phyloP scores from a whole-genome alignment of 2,888 invertebrate species.

The Julus scandinavius region DNA sequence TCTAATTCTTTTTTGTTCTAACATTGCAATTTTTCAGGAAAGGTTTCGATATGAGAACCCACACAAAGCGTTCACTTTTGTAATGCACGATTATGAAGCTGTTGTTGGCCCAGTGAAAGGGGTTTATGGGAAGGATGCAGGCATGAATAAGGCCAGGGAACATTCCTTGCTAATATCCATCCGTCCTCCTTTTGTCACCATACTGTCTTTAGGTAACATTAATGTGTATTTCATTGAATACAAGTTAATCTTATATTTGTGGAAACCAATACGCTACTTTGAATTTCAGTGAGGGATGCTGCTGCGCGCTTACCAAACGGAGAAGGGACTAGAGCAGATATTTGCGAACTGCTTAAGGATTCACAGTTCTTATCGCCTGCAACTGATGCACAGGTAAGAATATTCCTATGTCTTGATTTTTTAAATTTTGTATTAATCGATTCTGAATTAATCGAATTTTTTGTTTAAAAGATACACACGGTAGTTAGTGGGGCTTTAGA shows the following conservation, averaged over 20 bases:
- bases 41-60: conserved; percentile 85
- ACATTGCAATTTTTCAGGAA: conserved; percentile 74
- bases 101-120: conserved; percentile 86
- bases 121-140: conserved; percentile 72
- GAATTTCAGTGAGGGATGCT: conserved; percentile 81
- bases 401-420: neutral
- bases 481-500: conserved; percentile 92
- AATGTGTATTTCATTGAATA: conserved; percentile 57
- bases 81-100: conserved; percentile 85
- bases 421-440: neutral
- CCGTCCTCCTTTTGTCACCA: conserved; percentile 90
- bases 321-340: conserved; percentile 90
- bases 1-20: neutral
- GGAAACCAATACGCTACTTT: too few species aligned
- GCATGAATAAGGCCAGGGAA: conserved; percentile 76
- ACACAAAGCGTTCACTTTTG: conserved; percentile 90
- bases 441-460: neutral
- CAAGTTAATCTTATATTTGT: neutral
- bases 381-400: conserved; percentile 66
- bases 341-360: conserved; percentile 85
- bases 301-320: conserved; percentile 93
- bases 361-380: conserved; percentile 73
- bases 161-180: conserved; percentile 83
- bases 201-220: conserved; percentile 77
- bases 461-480: conserved; percentile 73